Evolutionary conservation across 2,888 invertebrate species (phyloP), one percentile per base, ranked within the genome.

Genomic region (Asteroscopus sphinx): DNA sequence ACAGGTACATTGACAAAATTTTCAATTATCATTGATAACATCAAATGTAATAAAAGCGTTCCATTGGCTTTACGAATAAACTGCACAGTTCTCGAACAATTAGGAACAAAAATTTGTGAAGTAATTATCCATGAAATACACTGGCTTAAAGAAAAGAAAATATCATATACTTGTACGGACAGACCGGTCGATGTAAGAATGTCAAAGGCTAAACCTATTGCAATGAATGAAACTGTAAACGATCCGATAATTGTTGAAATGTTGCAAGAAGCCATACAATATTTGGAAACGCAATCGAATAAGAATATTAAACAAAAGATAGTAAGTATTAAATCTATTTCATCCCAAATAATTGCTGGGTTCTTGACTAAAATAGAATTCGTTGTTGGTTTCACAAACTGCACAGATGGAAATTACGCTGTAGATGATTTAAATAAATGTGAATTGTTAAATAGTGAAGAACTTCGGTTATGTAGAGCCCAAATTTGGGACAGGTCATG

Each of bases 401-500:
- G 96, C 69, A 77, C 84, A 7, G 95, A 92, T 71, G 82, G 83
- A 67, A 77, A 75, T 28, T 73, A 77, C 30, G 32, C 53, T 16
- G 73, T 72, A 35, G 75, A 82, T 55, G 40, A 55, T 13, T 55
- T 77, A 12, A 76, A 76, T 17, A 69, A 65, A 46, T 92, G 93
- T 66, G 74, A 85, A 57, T 61, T 91, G 25, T 63, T 89, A 48
- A 70, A 81, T 52, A 79, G 80, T 40, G 84, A 87, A 76, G 79
- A 80, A 21, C 41, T 88, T 15, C 80, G 86, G 37, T 73, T 68
- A 40, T 93, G 92, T 64, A 77, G 79, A 60, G 87, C 83, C 1
- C 77, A 88, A 70, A 77, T 92, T 40, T 96, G 95, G 96, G 94
- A 95, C 44, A 90, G 93, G 72, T 94, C 95, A 3, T 96, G 96